Evolutionary conservation across 2,888 invertebrate species (phyloP), one percentile per base, ranked within the genome.

Genomic region (Drosophila sordidapex): DNA sequence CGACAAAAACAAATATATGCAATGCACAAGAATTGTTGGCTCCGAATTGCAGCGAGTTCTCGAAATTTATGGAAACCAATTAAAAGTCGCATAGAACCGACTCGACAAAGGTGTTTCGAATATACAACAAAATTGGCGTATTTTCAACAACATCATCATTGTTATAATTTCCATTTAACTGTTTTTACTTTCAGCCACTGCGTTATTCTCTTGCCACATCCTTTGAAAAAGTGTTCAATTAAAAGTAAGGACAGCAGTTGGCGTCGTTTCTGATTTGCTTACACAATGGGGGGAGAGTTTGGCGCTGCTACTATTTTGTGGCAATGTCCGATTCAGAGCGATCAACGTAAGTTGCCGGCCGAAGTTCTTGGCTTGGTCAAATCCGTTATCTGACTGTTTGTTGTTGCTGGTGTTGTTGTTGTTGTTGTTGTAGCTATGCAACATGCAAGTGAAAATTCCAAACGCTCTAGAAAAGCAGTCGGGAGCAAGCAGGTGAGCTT

Each of bases 401-500:
- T 25, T 63, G 35, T 51, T 49, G 57, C 38, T 36, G 29, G 43
- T 29, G 53, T 11, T 46, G 54, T n/a, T 58, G 29, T 35, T 62
- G 43, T 54, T 62, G 43, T 54, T 53, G 38, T 36, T 35, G 62
- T 40, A 38, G 40, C 58, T 33, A 49, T 70, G 68, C 64, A 52
- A 67, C 51, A 70, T 76, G 72, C 54, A 70, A 60, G 52, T 33
- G n/a, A 15, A 70, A 75, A 89, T 85, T 85, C 75, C 78, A 67
- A 64, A 56, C 56, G 54, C 21, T 49, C 38, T 18, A 27, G 13
- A 29, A 13, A 29, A 18, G 18, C 51, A 35, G 35, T 29, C 35
- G 38, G 48, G 27, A 38, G 18, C 61, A 51, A 33, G 31, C 48
- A 60, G 43, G 52, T 52, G 35, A 36, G 54, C 36, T 15, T 3